Evolutionary conservation across 1,140 invertebrate genomes (phyloP).

Genomic region (Papilio helenus): DNA sequence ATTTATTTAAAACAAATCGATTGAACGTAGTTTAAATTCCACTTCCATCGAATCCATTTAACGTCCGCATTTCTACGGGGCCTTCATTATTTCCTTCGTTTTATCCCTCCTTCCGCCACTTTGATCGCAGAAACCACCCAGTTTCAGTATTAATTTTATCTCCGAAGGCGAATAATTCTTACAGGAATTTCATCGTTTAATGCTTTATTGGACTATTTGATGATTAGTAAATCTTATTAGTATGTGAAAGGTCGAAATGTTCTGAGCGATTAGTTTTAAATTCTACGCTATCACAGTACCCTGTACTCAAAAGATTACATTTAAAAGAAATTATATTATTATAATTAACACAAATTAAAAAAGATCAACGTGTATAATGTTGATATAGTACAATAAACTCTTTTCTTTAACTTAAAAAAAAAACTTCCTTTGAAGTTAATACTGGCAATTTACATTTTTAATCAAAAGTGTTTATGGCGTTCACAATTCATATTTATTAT

Average conservation of each 20-base stretch:
- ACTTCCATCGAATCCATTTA: constrained; percentile 37
- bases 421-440: neutral
- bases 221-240: neutral
- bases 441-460: neutral
- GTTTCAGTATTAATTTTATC: constrained; percentile 37
- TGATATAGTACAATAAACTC: neutral
- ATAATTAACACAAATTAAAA: too few species aligned
- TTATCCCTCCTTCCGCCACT: constrained; percentile 39
- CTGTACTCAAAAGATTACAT: too few species aligned
- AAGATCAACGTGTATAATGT: too few species aligned
- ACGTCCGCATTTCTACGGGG: constrained; percentile 36
- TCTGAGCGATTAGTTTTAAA: neutral
- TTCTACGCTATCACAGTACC: too few species aligned
- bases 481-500: constrained; percentile 26
- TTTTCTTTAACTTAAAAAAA: neutral
- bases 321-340: too few species aligned
- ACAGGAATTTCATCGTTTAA: constrained; percentile 24
- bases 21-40: constrained; percentile 35
- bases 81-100: constrained; percentile 40
- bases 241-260: neutral
- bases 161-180: constrained; percentile 17
- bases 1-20: constrained; percentile 26
- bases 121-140: constrained; percentile 37
- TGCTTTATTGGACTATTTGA: constrained; percentile 13
- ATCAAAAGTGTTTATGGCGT: constrained; percentile 11